Base-by-base conservation (phyloP, 2,797 vertebrate species). In the Anabas testudineus region DNA sequence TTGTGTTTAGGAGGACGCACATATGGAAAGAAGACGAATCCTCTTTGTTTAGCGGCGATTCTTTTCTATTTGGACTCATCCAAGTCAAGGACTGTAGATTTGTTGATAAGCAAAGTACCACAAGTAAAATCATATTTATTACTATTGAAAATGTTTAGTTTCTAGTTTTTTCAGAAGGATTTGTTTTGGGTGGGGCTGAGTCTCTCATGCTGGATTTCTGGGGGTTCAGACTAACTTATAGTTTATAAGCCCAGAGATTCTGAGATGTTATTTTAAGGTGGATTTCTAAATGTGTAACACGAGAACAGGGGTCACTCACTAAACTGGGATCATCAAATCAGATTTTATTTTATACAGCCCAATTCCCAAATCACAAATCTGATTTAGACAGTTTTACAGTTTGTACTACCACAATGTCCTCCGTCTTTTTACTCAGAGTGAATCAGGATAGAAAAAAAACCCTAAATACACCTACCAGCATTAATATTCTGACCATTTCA, bases 31-130 rank as follows among this genome's bases (percentile, higher is more conserved):
- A 93, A 80, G 28, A 30, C 58, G 51, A 57, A 72, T 70, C 48
- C 34, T 74, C 81, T 89, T 95, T 95, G 85, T 89, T 96, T 95
- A 94, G 92, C 93, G 89, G 89, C 92, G 90, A 49, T 95, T 94
- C 92, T 93, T 93, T 93, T 91, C 59, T 61, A 61, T 65, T 67
- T 72, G 34, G 63, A 66, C 57, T 75, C 37, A 21, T 51, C 41
- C 9, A 68, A 79, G 66, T 77, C 52, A 32, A 30, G 0, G 78
- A 67, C 91, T 94, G 87, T 88, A 94, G 91, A 94, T 93, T 88
- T 90, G 93, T 92, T 91, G 92, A 95, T 56, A 91, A 92, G 26
- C 52, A 89, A 77, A 64, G 48, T 56, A 34, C 12, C 30, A 13
- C 5, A 65, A 67, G 26, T 37, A 12, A 14, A 62, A 24, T 54